Evolutionary conservation across 1,140 invertebrate genomes (phyloP).

Genomic region (Drosophila virilis): DNA sequence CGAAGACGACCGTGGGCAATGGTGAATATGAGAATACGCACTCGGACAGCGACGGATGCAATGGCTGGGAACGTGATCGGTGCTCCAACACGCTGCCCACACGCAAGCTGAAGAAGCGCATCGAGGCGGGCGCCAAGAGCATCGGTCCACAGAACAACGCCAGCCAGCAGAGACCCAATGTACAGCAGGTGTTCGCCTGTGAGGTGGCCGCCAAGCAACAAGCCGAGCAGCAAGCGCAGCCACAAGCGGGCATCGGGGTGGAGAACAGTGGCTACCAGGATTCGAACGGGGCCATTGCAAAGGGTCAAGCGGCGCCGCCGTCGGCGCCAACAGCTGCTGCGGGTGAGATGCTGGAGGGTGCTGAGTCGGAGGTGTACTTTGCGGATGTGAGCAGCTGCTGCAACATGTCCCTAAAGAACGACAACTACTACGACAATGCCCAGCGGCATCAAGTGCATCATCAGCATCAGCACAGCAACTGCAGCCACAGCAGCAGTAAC

Average conservation of each 20-base stretch:
- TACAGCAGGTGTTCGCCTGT: constrained; percentile 84
- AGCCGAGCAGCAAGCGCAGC: constrained; percentile 22
- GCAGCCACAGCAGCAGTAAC: constrained; percentile 70
- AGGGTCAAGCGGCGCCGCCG: constrained; percentile 39
- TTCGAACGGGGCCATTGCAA: constrained; percentile 67
- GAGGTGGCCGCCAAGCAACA: constrained; percentile 45
- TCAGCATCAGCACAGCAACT: constrained; percentile 71
- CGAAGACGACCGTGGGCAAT: constrained; percentile 49
- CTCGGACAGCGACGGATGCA: constrained; percentile 82
- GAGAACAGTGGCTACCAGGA: constrained; percentile 81
- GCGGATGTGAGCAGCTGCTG: constrained; percentile 94
- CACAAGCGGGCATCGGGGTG: constrained; percentile 52
- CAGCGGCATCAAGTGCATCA: constrained; percentile 58
- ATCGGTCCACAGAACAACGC: constrained; percentile 71
- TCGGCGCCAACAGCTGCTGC: not conserved
- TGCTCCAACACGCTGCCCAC: constrained; percentile 85
- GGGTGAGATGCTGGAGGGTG: constrained; percentile 83
- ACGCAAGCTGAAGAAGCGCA: constrained; percentile 85
- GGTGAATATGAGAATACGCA: constrained; percentile 71
- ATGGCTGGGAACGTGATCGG: constrained; percentile 79
- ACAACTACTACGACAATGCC: constrained; percentile 84
- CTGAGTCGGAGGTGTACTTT: constrained; percentile 92
- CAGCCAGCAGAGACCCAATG: constrained; percentile 81
- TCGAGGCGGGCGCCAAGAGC: constrained; percentile 84
- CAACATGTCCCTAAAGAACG: constrained; percentile 89